Evolutionary conservation across 2,888 invertebrate species (phyloP).

Genomic region (Odontomyia ornata): DNA sequence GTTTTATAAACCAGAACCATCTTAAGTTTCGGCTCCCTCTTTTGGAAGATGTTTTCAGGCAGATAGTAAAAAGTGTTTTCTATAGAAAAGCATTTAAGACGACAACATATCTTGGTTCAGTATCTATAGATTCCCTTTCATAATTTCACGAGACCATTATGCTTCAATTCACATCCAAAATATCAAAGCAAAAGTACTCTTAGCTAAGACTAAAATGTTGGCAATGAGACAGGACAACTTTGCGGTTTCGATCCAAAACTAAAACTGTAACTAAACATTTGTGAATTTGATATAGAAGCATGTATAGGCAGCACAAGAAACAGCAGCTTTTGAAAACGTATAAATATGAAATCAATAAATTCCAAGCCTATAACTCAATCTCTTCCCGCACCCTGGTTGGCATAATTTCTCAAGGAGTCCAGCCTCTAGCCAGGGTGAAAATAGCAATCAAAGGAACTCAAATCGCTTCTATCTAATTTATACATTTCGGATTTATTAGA

Average conservation of each 20-base stretch:
- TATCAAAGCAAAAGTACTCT: constrained; percentile 39
- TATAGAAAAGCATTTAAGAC: constrained; percentile 24
- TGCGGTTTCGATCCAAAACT: constrained; percentile 23
- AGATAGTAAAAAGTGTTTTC: constrained; percentile 38
- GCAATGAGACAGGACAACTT: constrained; percentile 30
- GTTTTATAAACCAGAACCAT: constrained; percentile 46
- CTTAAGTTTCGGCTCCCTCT: constrained; percentile 42
- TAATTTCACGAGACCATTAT: constrained; percentile 12
- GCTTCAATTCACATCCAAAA: constrained; percentile 33
- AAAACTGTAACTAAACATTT: constrained; percentile 40
- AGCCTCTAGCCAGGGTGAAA: not conserved
- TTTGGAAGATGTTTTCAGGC: constrained; percentile 28
- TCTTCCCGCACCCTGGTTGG: not conserved
- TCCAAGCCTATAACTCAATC: not conserved
- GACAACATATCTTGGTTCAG: not conserved
- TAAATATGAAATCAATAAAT: constrained; percentile 33
- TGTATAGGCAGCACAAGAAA: not conserved
- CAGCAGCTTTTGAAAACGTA: not conserved
- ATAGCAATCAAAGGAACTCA: constrained; percentile 21
- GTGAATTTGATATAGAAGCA: not conserved
- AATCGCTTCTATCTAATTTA: constrained; percentile 13
- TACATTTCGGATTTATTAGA: constrained; percentile 12
- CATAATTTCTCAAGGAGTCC: constrained; percentile 31
- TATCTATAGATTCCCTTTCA: not conserved
- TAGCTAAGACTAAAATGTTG: not conserved